Evolutionary conservation across 1,140 invertebrate genomes (phyloP).

Genomic region (Nasonia longicornis): DNA sequence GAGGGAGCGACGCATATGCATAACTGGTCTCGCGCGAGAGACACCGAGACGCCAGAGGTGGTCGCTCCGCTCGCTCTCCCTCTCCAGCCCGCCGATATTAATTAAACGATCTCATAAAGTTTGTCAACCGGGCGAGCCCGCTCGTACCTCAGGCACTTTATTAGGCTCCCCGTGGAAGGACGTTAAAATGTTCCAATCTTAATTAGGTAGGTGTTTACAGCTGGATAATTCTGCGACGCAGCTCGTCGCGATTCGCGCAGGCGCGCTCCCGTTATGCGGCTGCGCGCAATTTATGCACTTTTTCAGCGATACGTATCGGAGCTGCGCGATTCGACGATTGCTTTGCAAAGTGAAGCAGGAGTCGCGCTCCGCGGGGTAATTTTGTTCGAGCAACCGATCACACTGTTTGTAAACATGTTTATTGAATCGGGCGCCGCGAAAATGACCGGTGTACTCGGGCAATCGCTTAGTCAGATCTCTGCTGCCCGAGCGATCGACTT

Average conservation of each 20-base stretch:
- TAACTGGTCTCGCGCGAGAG: constrained; percentile 38
- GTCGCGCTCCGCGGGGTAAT: too few relatives aligned
- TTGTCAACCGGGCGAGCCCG: constrained; percentile 50
- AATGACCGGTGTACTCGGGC: too few relatives aligned
- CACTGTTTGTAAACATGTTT: too few relatives aligned
- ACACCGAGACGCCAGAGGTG: constrained; percentile 63
- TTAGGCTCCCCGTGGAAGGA: constrained; percentile 60
- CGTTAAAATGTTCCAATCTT: constrained; percentile 70
- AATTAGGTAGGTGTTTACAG: constrained; percentile 70
- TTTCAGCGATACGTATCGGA: constrained; percentile 17
- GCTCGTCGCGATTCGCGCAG: not conserved
- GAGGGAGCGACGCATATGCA: not conserved
- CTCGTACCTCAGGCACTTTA: constrained; percentile 65
- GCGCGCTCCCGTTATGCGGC: constrained; percentile 20
- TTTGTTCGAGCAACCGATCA: too few relatives aligned
- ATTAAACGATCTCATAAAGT: constrained; percentile 69
- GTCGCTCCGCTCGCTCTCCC: constrained; percentile 55
- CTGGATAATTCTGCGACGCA: constrained; percentile 49
- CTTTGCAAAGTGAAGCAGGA: too few relatives aligned
- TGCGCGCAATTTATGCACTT: not conserved
- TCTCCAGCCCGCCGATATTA: constrained; percentile 64
- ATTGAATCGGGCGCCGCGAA: too few relatives aligned
- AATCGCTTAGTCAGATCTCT: too few relatives aligned
- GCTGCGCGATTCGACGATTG: not conserved
- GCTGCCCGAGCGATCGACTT: too few relatives aligned